These are phyloP conservation scores for Eudasyphora cyanicolor DNA, from an alignment of 2,888 invertebrate species.

Conservation along the genomic window DNA sequence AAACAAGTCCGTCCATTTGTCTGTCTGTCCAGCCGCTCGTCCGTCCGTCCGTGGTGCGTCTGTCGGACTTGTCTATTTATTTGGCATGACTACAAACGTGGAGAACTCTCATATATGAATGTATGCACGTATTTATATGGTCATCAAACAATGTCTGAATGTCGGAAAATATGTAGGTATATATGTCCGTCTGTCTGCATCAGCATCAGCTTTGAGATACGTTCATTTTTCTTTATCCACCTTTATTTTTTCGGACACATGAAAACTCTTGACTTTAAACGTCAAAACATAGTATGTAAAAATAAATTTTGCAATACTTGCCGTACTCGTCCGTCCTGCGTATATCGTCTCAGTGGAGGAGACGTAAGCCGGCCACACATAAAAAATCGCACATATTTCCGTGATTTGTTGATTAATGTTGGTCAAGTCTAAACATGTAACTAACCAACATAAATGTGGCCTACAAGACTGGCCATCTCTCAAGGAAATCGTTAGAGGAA, in stretches of 20 bases:
- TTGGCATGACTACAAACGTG: background rate
- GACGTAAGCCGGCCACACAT: conserved; percentile 34
- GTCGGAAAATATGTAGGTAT: background rate
- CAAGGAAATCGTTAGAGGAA: conserved; percentile 55
- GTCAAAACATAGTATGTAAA: conserved; percentile 58
- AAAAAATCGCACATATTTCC: conserved; percentile 62
- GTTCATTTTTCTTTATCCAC: conserved; percentile 55
- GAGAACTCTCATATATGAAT: conserved; percentile 17
- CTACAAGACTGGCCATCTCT: conserved; percentile 60
- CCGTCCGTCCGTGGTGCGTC: conserved; percentile 12
- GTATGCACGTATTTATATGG: conserved; percentile 55
- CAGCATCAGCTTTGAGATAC: conserved; percentile 36
- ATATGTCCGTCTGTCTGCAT: background rate
- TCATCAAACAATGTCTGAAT: conserved; percentile 59
- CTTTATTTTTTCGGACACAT: conserved; percentile 16
- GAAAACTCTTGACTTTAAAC: conserved; percentile 60
- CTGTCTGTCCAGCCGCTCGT: background rate
- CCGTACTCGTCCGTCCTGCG: background rate
- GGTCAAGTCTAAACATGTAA: conserved; percentile 63
- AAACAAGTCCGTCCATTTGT: conserved; percentile 45
- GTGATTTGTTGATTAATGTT: conserved; percentile 68
- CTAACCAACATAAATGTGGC: conserved; percentile 55
- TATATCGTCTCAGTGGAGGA: background rate
- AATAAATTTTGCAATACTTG: conserved; percentile 60
- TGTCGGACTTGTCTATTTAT: background rate